Base-by-base conservation (phyloP, 2,888 invertebrate genomes). In the Standfussiana lucernea region DNA sequence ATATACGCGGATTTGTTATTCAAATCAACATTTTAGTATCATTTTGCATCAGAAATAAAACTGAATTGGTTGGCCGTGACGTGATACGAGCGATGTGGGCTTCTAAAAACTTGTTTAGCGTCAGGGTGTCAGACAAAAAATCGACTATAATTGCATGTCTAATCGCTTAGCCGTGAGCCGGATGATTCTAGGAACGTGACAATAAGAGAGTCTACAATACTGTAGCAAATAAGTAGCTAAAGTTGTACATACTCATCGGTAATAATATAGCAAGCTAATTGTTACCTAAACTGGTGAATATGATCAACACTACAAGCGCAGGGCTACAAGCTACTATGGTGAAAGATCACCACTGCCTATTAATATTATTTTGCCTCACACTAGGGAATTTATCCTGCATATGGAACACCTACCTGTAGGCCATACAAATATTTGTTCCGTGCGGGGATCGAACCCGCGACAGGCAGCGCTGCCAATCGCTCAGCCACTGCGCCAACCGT, bases 61-160 rank as follows among this genome's bases (percentile, higher is more conserved):
- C 40, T 15, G 72, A 86, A 81, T 83, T 81, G 81, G 75, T 74
- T 56, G 56, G 74, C 80, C 75, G 68, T 88, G 89, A 88, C 84
- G 86, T 84, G 72, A 70, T 81, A 72, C 68, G 18, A 42, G 65
- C 73, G 68, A 83, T 77, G 83, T 77, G 76, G 72, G 80, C 79
- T 83, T 84, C 80, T 81, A 80, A 89, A 85, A 91, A 91, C 91
- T 85, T 83, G 90, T 90, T 90, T 88, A 78, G 64, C 80, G 82
- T 82, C 86, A 75, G 82, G 82, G 83, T 80, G 85, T 84, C 76
- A 68, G 77, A 77, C 82, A 90, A 91, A 91, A 91, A 91, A 88
- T 75, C 72, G 42, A 76, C 71, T 87, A 86, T 89, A 90, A 89
- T 91, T 90, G 87, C 89, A 89, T 88, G 85, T 74, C 86, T 85